Percentiles rank a stretch among this genome's conserved stretches.
Conservation (phyloP, 2,113 vertebrate species). For the Macaca mulatta region DNA sequence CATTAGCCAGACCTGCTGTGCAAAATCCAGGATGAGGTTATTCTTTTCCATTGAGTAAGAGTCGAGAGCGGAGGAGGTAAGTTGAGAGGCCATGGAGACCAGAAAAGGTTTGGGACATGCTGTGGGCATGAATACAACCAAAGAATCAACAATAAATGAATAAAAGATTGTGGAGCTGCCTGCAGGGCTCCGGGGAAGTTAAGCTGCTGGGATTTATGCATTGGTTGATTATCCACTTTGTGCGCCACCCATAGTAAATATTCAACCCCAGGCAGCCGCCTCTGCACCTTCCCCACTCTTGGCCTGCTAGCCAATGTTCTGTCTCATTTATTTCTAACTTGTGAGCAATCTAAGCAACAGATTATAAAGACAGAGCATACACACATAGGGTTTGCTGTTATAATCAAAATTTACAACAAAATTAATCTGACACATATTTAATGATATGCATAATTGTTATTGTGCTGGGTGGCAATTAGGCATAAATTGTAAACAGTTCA, state of each 20-base stretch:
- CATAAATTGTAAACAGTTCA: conserved; percentile 74
- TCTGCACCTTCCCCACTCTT: conserved; percentile 46
- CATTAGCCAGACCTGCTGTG: not conserved
- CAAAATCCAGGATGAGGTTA: not conserved
- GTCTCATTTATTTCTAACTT: conserved; percentile 63
- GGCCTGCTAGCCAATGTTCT: conserved; percentile 48
- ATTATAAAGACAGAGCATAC: conserved; percentile 64
- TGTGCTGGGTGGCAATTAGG: conserved; percentile 68
- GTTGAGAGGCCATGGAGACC: conserved; percentile 11
- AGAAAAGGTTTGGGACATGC: conserved; percentile 46
- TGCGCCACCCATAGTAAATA: conserved; percentile 64
- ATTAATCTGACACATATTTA: conserved; percentile 74
- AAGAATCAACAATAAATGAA: conserved; percentile 68
- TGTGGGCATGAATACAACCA: conserved; percentile 52
- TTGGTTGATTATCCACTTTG: conserved; percentile 73
- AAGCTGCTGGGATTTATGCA: conserved; percentile 68
- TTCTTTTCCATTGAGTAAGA: not conserved
- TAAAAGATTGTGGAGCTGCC: conserved; percentile 67
- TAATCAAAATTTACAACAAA: conserved; percentile 74
- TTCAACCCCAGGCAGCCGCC: conserved; percentile 55
- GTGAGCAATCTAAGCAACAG: conserved; percentile 62
- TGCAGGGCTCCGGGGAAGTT: conserved; percentile 52
- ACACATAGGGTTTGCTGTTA: conserved; percentile 60
- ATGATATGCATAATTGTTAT: conserved; percentile 77
- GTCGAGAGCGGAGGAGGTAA: not conserved